phyloP scores from a whole-genome alignment of 1,140 invertebrate genomes.

The Acromyrmex heyeri region DNA sequence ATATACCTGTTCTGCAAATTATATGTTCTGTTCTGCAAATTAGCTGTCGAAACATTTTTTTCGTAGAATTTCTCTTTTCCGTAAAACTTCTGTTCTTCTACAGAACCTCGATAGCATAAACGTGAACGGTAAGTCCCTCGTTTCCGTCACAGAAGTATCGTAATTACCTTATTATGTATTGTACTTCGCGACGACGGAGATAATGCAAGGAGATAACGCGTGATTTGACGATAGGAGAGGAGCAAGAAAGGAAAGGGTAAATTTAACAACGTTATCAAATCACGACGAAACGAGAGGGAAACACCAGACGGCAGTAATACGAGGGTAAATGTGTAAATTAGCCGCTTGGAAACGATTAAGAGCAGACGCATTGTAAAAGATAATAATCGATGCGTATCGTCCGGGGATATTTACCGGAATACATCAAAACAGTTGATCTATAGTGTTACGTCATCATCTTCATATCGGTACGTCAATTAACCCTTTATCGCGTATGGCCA shows the following conservation, averaged over 20 bases:
- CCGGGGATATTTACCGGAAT: conserved; percentile 62
- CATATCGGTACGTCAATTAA: conserved; percentile 74
- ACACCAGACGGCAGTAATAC: neutral
- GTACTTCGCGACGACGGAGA: conserved; percentile 8
- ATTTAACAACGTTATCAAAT: conserved; percentile 46
- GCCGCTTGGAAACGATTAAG: conserved; percentile 72
- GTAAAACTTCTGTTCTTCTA: neutral
- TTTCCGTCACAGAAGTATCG: conserved; percentile 13
- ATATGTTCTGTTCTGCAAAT: neutral
- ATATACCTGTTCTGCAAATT: neutral
- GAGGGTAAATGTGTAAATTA: conserved; percentile 36
- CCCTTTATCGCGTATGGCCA: conserved; percentile 74
- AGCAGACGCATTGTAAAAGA: conserved; percentile 61
- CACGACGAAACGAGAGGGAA: neutral
- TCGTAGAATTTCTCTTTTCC: neutral
- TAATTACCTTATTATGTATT: conserved; percentile 40
- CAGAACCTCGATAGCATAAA: neutral
- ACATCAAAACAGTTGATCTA: conserved; percentile 81
- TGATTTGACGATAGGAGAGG: neutral
- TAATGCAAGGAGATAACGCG: conserved; percentile 19
- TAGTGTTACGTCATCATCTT: conserved; percentile 27
- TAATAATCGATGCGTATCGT: conserved; percentile 72
- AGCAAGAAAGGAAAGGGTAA: neutral
- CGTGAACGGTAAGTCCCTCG: neutral
- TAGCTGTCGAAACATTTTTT: neutral